Evolutionary conservation across 53 echinoderm and acorn worm species (phyloP).

Genomic region (Antedon mediterranea): DNA sequence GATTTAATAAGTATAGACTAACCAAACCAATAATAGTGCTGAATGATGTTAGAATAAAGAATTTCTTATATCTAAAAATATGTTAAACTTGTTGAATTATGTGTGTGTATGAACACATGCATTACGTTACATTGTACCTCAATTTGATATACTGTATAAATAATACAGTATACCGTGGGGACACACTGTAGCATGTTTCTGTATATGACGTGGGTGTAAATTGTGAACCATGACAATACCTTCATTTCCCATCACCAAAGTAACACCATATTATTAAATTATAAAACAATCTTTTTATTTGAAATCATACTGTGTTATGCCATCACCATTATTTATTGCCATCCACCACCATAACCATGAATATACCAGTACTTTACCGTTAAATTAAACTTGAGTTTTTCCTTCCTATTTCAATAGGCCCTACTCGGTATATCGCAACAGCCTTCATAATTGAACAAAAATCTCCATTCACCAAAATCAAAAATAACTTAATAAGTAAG

Average conservation of each 20-base stretch:
- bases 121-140: no score
- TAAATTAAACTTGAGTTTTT: not conserved
- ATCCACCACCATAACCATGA: not conserved
- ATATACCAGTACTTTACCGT: not conserved
- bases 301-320: not conserved
- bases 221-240: not conserved
- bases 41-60: no score
- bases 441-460: not conserved
- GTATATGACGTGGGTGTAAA: not conserved
- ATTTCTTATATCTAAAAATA: no score
- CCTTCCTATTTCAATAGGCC: not conserved
- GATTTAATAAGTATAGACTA: no score
- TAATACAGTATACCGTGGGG: no score
- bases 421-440: not conserved
- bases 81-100: no score
- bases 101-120: no score
- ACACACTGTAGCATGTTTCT: no score
- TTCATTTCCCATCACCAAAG: not conserved
- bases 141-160: no score
- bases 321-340: not conserved
- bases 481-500: not conserved
- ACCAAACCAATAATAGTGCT: no score
- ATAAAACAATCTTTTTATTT: not conserved
- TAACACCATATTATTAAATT: not conserved
- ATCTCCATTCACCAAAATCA: not conserved